phyloP scores from a whole-genome alignment of 2,888 invertebrate genomes.

The Synanthedon myopaeformis region DNA sequence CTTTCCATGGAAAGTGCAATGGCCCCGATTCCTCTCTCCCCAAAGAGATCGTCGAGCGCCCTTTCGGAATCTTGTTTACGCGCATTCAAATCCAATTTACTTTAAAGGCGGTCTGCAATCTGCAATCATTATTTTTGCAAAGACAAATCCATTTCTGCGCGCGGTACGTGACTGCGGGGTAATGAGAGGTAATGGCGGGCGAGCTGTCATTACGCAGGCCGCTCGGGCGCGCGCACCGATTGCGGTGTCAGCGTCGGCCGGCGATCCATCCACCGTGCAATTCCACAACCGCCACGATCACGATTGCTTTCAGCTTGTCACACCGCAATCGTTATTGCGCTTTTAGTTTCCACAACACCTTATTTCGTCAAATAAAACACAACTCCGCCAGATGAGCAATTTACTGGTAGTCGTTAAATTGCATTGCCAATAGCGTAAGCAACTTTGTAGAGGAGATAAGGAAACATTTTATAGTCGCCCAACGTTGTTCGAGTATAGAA shows the following conservation, averaged over 20 bases:
- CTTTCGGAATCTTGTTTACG: constrained; percentile 48
- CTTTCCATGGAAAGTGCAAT: neutral
- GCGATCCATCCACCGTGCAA: constrained; percentile 9
- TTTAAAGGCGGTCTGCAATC: constrained; percentile 63
- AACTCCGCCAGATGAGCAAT: too few relatives aligned
- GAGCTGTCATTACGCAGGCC: constrained; percentile 53
- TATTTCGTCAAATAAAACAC: neutral
- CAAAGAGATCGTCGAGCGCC: constrained; percentile 29
- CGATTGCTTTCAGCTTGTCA: constrained; percentile 32
- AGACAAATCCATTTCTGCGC: constrained; percentile 68
- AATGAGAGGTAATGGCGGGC: constrained; percentile 61
- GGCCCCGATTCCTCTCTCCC: constrained; percentile 5
- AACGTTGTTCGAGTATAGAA: too few relatives aligned
- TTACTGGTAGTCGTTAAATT: too few relatives aligned
- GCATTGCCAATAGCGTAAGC: too few relatives aligned
- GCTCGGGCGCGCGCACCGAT: constrained; percentile 21
- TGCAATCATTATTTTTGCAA: constrained; percentile 66
- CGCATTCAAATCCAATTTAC: constrained; percentile 63
- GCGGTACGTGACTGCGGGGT: constrained; percentile 63
- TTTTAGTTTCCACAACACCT: constrained; percentile 9
- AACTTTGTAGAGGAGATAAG: too few relatives aligned
- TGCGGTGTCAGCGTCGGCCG: constrained; percentile 20
- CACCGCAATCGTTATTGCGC: constrained; percentile 29
- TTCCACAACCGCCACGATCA: constrained; percentile 18
- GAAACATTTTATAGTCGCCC: too few relatives aligned